A percentile compares a stretch with the other conserved stretches of the same genome.
Conservation (phyloP, 2,797 vertebrate species). For the Pantherophis vulpinus region DNA sequence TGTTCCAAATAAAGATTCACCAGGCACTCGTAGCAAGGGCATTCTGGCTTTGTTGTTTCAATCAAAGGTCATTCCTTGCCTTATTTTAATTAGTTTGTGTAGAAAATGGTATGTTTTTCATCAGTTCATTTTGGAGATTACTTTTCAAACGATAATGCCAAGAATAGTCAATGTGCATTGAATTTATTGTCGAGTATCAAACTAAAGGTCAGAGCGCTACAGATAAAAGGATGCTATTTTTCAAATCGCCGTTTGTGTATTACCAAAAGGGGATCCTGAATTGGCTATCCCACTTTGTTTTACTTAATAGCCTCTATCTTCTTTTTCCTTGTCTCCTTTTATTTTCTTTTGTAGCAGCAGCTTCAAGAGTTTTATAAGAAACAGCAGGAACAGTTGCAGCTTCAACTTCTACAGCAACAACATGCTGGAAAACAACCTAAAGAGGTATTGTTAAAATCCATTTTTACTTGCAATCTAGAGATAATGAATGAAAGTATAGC, state of each 20-base stretch:
- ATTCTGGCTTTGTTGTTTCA: constrained; percentile 75
- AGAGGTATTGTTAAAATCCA: constrained; percentile 85
- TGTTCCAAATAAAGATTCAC: constrained; percentile 63
- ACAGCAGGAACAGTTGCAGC: constrained; percentile 99
- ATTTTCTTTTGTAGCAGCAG: constrained; percentile 89
- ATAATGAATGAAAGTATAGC: constrained; percentile 68
- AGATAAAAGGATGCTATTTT: constrained; percentile 82
- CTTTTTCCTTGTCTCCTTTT: neutral
- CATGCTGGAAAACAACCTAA: constrained; percentile 98
- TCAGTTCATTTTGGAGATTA: constrained; percentile 83
- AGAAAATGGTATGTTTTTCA: constrained; percentile 83
- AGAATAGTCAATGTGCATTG: constrained; percentile 73
- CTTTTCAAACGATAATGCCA: constrained; percentile 81
- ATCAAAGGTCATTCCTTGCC: constrained; percentile 79
- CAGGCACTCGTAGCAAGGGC: constrained; percentile 73
- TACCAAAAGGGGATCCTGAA: constrained; percentile 64
- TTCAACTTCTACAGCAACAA: constrained; percentile 98
- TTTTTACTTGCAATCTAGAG: constrained; percentile 71
- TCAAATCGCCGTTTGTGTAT: constrained; percentile 73
- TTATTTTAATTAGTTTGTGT: constrained; percentile 83
- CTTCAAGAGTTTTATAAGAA: constrained; percentile 99
- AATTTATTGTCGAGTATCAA: constrained; percentile 80
- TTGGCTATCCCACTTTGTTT: constrained; percentile 39
- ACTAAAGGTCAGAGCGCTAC: constrained; percentile 79
- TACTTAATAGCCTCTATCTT: neutral